These are phyloP conservation scores for Myoxocephalus aenaeus DNA, from an alignment of 2,797 vertebrate genomes.

Conservation along the genomic window DNA sequence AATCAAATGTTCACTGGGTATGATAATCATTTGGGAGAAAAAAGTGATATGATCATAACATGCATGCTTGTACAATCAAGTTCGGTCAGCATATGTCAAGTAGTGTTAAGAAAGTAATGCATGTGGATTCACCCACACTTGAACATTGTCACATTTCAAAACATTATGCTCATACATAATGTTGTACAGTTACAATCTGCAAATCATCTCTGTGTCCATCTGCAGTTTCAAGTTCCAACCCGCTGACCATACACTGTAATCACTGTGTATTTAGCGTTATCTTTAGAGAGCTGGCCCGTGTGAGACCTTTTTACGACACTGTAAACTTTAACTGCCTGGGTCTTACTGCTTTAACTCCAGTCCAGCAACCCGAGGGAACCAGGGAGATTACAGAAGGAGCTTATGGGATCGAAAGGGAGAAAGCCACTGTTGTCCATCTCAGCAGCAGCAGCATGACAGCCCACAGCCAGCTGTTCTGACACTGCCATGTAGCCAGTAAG, in stretches of 20 bases:
- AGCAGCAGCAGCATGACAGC: conserved; percentile 42
- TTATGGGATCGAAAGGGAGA: conserved; percentile 75
- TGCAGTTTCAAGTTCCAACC: conserved; percentile 61
- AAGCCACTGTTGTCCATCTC: conserved; percentile 67
- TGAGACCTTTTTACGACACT: conserved; percentile 80
- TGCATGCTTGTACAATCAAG: conserved; percentile 30
- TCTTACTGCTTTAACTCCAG: conserved; percentile 75
- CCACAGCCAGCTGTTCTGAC: conserved; percentile 43
- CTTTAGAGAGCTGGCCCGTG: conserved; percentile 77
- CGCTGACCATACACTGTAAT: conserved; percentile 72
- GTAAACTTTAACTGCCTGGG: conserved; percentile 83
- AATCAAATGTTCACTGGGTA: conserved; percentile 9
- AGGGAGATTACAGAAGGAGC: conserved; percentile 66
- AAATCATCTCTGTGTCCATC: conserved; percentile 58
- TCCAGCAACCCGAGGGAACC: conserved; percentile 76
- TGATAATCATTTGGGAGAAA: conserved; percentile 22
- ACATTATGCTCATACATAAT: conserved; percentile 4
- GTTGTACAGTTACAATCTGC: conserved; percentile 37
- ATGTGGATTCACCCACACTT: conserved; percentile 14
- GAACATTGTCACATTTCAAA: conserved; percentile 1
- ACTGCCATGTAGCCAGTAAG: conserved; percentile 5
- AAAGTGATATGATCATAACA: conserved; percentile 15
- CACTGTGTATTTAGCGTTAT: conserved; percentile 81
- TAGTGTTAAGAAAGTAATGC: conserved; percentile 19
- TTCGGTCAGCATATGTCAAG: conserved; percentile 30